Percentiles rank a stretch among this genome's conserved stretches.
Evolutionary conservation across 2,888 invertebrate species (phyloP).

Genomic region (Campoletis raptor): DNA sequence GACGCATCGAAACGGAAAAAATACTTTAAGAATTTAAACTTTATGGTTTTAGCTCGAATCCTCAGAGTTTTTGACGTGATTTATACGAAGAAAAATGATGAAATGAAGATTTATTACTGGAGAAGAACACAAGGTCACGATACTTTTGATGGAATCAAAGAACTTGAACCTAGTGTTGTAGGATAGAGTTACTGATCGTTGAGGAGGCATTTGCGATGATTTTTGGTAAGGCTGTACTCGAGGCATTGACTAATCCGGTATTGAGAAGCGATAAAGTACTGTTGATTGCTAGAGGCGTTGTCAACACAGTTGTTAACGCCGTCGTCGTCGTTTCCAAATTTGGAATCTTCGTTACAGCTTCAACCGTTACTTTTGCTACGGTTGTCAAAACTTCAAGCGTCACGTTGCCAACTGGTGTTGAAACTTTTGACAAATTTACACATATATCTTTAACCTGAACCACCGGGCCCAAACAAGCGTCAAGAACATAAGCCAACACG

Average conservation of each 20-base stretch:
- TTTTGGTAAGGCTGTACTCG: conserved; percentile 77
- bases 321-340: conserved; percentile 74
- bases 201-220: conserved; percentile 76
- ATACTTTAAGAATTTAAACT: background rate
- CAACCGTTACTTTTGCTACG: conserved; percentile 72
- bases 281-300: conserved; percentile 76
- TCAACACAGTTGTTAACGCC: conserved; percentile 73
- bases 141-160: conserved; percentile 4
- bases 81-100: background rate
- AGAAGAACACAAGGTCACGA: conserved; percentile 26
- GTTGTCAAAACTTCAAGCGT: conserved; percentile 76
- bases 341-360: conserved; percentile 75
- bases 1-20: too few species aligned
- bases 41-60: background rate
- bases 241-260: conserved; percentile 71
- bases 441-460: conserved; percentile 81
- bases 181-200: conserved; percentile 77
- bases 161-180: conserved; percentile 67
- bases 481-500: conserved; percentile 92
- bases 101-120: background rate
- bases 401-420: conserved; percentile 71
- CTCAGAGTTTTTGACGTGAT: background rate
- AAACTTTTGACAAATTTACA: conserved; percentile 71
- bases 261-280: conserved; percentile 74
- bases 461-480: conserved; percentile 83